Percentiles rank a stretch among this genome's conserved stretches.
Conservation (phyloP, 2,888 invertebrate genomes). For the Chrysodeixis includens region DNA sequence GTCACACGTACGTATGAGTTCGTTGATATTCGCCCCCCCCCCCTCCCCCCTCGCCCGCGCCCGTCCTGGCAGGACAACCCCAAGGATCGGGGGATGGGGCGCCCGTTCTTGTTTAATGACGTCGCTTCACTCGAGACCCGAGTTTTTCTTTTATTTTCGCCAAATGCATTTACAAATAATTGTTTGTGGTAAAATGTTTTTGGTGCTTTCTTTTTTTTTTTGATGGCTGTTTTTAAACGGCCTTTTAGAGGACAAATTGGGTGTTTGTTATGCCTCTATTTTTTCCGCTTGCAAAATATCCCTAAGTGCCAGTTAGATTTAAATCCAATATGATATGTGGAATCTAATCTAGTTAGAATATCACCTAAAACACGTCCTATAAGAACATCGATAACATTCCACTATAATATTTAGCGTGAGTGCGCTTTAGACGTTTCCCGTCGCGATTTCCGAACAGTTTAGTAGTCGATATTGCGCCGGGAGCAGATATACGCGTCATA, state of each 20-base stretch:
- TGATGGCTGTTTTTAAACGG: slow-evolving; percentile 37
- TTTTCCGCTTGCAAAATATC: slow-evolving; percentile 12
- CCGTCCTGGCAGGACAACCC: slow-evolving; percentile 69
- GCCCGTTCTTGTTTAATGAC: slow-evolving; percentile 82
- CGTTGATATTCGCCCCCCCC: slow-evolving; percentile 83
- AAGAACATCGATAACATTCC: slow-evolving; percentile 18
- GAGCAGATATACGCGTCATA: slow-evolving; percentile 55
- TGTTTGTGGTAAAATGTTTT: slow-evolving; percentile 55
- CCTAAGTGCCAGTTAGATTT: neutral
- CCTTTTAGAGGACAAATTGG: slow-evolving; percentile 26
- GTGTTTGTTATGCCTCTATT: slow-evolving; percentile 21
- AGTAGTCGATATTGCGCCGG: slow-evolving; percentile 49
- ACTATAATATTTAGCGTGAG: slow-evolving; percentile 37
- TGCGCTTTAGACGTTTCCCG: slow-evolving; percentile 29
- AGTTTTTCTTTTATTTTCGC: slow-evolving; percentile 70
- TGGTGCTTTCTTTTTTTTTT: slow-evolving; percentile 34
- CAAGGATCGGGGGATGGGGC: slow-evolving; percentile 75
- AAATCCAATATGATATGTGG: neutral
- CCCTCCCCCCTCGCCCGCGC: slow-evolving; percentile 32
- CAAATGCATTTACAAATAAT: slow-evolving; percentile 61
- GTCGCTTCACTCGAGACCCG: slow-evolving; percentile 82
- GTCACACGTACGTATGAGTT: slow-evolving; percentile 86
- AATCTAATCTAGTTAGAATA: slow-evolving; percentile 11
- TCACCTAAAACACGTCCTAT: slow-evolving; percentile 16
- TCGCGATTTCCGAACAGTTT: slow-evolving; percentile 43